phyloP scores from a whole-genome alignment of 1,140 invertebrate genomes.

The Aphelenchoides fujianensis region DNA sequence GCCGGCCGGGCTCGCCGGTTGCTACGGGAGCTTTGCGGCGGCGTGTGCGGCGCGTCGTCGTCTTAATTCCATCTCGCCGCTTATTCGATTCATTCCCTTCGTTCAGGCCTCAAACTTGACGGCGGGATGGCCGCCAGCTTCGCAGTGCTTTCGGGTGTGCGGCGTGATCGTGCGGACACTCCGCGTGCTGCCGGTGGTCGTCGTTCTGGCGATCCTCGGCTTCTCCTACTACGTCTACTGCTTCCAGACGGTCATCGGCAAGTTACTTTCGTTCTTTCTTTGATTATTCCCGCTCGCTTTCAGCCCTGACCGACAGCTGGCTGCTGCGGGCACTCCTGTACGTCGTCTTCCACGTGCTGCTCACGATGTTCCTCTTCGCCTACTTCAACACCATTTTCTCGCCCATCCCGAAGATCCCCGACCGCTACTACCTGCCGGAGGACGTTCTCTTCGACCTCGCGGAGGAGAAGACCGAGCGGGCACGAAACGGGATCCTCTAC shows the following conservation, averaged over 20 bases:
- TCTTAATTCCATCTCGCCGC: background rate
- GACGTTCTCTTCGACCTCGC: background rate
- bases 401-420: background rate
- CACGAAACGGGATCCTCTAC: slow-evolving; percentile 16
- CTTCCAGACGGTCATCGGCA: slow-evolving; percentile 16
- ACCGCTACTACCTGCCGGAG: background rate
- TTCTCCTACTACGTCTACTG: slow-evolving; percentile 19
- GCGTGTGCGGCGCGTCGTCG: too few species aligned
- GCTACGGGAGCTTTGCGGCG: too few species aligned
- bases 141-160: slow-evolving; percentile 1
- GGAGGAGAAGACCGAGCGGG: slow-evolving; percentile 10
- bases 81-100: background rate
- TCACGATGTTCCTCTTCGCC: slow-evolving; percentile 3
- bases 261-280: background rate
- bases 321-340: background rate
- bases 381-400: slow-evolving; percentile 13
- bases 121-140: too few species aligned
- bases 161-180: background rate
- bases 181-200: background rate
- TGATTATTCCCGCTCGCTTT: background rate
- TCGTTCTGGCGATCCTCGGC: background rate
- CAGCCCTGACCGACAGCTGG: slow-evolving; percentile 12
- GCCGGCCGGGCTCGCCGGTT: too few species aligned
- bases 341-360: slow-evolving; percentile 6
- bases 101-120: too few species aligned